Conservation (phyloP, 2,113 vertebrate genomes). For the Hydropotes inermis region DNA sequence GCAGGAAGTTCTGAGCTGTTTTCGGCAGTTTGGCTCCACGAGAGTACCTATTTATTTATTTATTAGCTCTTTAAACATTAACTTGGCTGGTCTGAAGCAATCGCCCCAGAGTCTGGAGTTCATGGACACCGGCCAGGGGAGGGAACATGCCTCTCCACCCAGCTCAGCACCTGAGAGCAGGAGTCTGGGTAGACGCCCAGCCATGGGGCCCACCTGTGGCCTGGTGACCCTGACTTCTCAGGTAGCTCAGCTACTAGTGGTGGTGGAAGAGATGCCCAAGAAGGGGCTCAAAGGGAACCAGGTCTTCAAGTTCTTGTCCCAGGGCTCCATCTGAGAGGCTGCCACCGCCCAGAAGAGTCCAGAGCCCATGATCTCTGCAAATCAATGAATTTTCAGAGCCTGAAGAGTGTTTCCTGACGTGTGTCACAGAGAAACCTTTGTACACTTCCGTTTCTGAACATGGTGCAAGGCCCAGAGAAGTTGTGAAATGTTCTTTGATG, state of each 20-base stretch:
- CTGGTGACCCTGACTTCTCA: not conserved
- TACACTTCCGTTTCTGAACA: not conserved
- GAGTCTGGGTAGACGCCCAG: not conserved
- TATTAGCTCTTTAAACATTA: constrained; percentile 39
- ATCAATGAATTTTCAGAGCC: not conserved
- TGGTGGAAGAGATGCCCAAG: not conserved
- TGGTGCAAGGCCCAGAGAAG: not conserved
- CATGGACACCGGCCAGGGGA: not conserved
- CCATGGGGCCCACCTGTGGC: not conserved
- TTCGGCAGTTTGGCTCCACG: not conserved
- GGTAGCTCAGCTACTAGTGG: not conserved
- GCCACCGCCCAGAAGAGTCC: not conserved
- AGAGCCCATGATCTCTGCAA: not conserved
- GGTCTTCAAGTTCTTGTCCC: not conserved
- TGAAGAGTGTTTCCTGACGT: not conserved
- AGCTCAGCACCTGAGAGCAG: not conserved
- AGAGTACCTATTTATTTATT: constrained; percentile 30
- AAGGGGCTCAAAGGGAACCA: not conserved
- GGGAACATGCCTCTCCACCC: not conserved
- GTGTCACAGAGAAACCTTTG: not conserved
- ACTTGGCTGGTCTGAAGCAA: constrained; percentile 16
- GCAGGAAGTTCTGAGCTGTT: not conserved
- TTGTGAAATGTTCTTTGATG: not conserved
- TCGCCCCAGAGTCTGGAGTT: constrained; percentile 25
- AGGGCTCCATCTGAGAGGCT: not conserved